Evolutionary conservation across 1,140 invertebrate genomes (phyloP).

Genomic region (Drosophila erecta): DNA sequence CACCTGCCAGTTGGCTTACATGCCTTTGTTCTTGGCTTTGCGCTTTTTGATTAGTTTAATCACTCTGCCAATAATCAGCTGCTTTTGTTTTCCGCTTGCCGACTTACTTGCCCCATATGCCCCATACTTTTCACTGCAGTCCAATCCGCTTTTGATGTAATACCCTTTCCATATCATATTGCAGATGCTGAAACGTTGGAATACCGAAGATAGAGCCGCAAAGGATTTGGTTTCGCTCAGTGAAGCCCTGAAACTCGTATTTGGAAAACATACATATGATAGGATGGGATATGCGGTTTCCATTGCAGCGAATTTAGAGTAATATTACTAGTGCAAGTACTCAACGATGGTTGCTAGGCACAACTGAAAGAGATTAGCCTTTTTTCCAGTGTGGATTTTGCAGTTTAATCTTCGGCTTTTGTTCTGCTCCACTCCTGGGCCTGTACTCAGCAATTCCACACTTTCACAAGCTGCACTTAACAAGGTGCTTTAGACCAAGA

Average conservation of each 20-base stretch:
- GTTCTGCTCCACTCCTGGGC: slow-evolving; percentile 17
- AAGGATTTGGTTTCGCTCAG: background rate
- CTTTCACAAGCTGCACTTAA: slow-evolving; percentile 54
- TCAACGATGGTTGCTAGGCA: no score
- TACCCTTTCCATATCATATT: background rate
- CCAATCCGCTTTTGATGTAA: slow-evolving; percentile 3
- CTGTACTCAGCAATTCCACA: slow-evolving; percentile 36
- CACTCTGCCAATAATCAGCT: slow-evolving; percentile 19
- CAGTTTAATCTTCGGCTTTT: slow-evolving; percentile 30
- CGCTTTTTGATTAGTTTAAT: background rate
- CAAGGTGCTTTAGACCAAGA: slow-evolving; percentile 27
- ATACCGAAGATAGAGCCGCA: background rate
- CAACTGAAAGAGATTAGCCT: background rate
- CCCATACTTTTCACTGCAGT: slow-evolving; percentile 3
- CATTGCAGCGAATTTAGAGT: no score
- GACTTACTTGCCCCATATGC: slow-evolving; percentile 25
- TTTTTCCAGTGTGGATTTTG: slow-evolving; percentile 8
- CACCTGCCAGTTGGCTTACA: background rate
- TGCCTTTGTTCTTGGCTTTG: slow-evolving; percentile 2
- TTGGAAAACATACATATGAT: no score
- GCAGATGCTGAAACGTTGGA: background rate
- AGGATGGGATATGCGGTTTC: no score
- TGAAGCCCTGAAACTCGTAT: no score
- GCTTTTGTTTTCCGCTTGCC: slow-evolving; percentile 31
- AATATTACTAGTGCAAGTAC: no score